Evolutionary conservation across 2,888 invertebrate species (phyloP).

Genomic region (Odontomyia ornata): DNA sequence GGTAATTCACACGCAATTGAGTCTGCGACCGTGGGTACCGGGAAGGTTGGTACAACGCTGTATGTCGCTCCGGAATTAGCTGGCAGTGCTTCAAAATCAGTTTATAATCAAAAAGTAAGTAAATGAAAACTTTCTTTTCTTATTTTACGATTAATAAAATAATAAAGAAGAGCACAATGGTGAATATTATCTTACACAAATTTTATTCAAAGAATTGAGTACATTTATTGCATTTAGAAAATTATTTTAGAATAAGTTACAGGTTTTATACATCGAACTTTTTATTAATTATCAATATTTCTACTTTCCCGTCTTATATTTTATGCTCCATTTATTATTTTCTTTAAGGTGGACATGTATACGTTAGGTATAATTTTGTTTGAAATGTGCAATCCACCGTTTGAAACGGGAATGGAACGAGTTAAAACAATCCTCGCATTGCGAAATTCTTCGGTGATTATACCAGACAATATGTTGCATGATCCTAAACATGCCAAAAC

Average conservation of each 20-base stretch:
- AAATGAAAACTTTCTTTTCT: slow-evolving; percentile 52
- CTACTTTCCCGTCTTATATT: too few relatives aligned
- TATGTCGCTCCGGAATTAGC: slow-evolving; percentile 95
- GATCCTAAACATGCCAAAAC: slow-evolving; percentile 59
- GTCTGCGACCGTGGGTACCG: slow-evolving; percentile 67
- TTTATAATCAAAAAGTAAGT: slow-evolving; percentile 86
- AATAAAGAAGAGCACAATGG: too few relatives aligned
- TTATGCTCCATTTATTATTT: too few relatives aligned
- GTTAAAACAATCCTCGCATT: slow-evolving; percentile 78
- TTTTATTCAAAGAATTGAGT: too few relatives aligned
- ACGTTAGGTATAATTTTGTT: slow-evolving; percentile 92
- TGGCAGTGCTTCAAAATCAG: slow-evolving; percentile 73
- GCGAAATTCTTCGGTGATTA: slow-evolving; percentile 72
- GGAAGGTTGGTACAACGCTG: slow-evolving; percentile 91
- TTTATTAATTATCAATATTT: too few relatives aligned
- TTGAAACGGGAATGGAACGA: slow-evolving; percentile 90
- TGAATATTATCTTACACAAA: too few relatives aligned
- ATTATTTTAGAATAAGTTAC: slow-evolving; percentile 5
- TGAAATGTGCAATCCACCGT: slow-evolving; percentile 91
- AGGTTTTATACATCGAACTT: too few relatives aligned
- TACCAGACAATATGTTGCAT: slow-evolving; percentile 74
- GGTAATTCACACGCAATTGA: slow-evolving; percentile 55
- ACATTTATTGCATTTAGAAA: not conserved
- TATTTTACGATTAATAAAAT: slow-evolving; percentile 66
- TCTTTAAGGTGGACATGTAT: slow-evolving; percentile 71